Base-by-base conservation (phyloP, 2,888 invertebrate genomes). In the Phymatocera aterrima region DNA sequence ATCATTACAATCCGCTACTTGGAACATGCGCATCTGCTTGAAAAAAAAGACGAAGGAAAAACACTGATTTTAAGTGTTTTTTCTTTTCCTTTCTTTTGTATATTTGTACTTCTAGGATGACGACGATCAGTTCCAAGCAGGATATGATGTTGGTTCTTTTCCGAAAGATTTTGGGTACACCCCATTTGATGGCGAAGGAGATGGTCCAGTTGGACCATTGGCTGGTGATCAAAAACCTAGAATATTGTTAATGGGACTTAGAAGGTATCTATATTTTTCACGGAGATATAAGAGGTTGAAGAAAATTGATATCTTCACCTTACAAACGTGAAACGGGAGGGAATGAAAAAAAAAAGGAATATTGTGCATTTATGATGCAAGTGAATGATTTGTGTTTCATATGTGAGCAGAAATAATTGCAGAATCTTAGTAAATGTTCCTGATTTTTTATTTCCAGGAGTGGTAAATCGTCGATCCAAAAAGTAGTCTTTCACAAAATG, bases 401-500 rank as follows among this genome's bases (percentile, higher is more conserved):
- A n/a, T n/a, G n/a, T n/a, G n/a, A n/a, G n/a, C n/a, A n/a, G n/a
- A n/a, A n/a, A n/a, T n/a, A n/a, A 65, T 80, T 12, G 34, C 12
- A 28, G 43, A 21, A n/a, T 28, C 46, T 43, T 21, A 4, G 6
- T 18, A 18, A 18, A 12, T 72, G 48, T 75, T 79, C 43, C 46
- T 40, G n/a, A 34, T 64, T 61, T 78, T 61, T 78, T 1, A 78
- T 79, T 93, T 94, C 82, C 88, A 97, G 99, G 90, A 99, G 99
- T 87, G 99, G 99, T 68, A 99, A 99, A 91, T 99, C 99, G 75
- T 99, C 99, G 0, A 99, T 99, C 88, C 98, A 99, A 90, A 99
- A 99, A 93, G 99, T 99, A 3, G 99, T 99, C n/a, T 99, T 99
- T 90, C 99, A 99, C 91, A 99, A 99, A 92, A 99, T 99, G 98